Evolutionary conservation across 2,797 vertebrate genomes (phyloP), one percentile per base, ranked within the genome.

Genomic region (Leuciscus waleckii): DNA sequence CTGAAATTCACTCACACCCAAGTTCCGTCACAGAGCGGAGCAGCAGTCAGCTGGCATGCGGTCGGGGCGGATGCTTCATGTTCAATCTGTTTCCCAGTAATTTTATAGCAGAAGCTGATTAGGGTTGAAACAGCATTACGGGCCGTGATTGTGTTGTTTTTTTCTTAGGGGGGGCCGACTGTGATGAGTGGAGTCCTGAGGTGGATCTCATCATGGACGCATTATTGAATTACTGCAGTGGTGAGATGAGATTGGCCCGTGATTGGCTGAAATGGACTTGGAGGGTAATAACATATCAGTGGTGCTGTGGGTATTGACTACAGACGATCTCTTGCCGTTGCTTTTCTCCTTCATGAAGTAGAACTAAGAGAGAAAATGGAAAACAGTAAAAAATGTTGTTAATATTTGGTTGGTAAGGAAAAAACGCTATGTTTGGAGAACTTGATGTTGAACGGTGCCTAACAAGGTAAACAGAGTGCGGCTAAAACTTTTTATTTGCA

Each of bases 161-260:
- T 61, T 81, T 54, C 13, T 61, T 2, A 11, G 46, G 29, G 11
- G 65, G 77, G 13, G 65, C 32, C 5, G 46, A 78, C 69, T 80
- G 67, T 81, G 43, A 58, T 83, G 76, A 85, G 82, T 80, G 67
- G 82, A 88, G 88, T 85, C 88, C 76, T 79, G 84, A 81, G 74
- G 82, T 87, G 87, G 88, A 90, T 91, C 83, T 87, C 87, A 89
- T 91, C 88, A 82, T 82, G 29, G 65, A 65, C 81, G 86, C 51
- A 84, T 90, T 92, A 94, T 93, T 92, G 83, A 91, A 93, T 94
- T 92, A 85, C 90, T 90, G 90, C 81, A 82, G 88, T 90, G 87
- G 85, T 90, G 89, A 92, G 92, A 93, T 93, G 90, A 88, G 87
- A 92, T 89, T 78, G 82, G 73, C 88, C 54, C 74, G 87, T 88